These are phyloP conservation scores for Creontiades dilutus DNA, from an alignment of 2,888 invertebrate species.

Conservation along the genomic window DNA sequence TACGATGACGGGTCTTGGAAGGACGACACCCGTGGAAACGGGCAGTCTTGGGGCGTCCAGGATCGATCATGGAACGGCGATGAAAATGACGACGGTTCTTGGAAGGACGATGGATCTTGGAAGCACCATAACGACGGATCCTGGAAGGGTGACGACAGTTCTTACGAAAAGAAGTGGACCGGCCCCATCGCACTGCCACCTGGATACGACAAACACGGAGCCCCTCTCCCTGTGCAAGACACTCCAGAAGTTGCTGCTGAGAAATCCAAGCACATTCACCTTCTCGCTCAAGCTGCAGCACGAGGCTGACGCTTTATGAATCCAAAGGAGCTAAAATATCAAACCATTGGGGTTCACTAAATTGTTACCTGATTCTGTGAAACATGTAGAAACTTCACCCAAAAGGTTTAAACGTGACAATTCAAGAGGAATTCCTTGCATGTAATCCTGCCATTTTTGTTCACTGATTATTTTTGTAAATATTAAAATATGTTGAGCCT, in stretches of 20 bases:
- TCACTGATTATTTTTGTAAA: too few species aligned
- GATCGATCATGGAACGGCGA: background rate
- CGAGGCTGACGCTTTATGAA: background rate
- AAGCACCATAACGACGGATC: background rate
- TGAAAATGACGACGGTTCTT: background rate
- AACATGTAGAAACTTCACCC: too few species aligned
- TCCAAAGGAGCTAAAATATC: too few species aligned
- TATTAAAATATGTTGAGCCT: too few species aligned
- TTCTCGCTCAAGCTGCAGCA: constrained; percentile 4
- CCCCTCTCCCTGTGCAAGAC: constrained; percentile 73
- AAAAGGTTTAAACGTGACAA: too few species aligned
- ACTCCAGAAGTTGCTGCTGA: constrained; percentile 75
- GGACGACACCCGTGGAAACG: background rate
- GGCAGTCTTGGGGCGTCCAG: background rate
- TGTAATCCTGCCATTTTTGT: too few species aligned
- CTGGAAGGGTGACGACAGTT: background rate
- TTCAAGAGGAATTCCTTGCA: too few species aligned
- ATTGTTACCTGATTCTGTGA: too few species aligned
- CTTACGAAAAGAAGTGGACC: constrained; percentile 57
- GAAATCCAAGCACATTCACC: constrained; percentile 73
- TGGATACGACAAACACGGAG: constrained; percentile 72
- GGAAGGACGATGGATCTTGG: constrained; percentile 4
- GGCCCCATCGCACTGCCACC: constrained; percentile 73
- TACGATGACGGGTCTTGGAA: constrained; percentile 41
- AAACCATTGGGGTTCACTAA: too few species aligned